Base-by-base conservation (phyloP, 2,888 invertebrate genomes). In the Eristalis intricaria region DNA sequence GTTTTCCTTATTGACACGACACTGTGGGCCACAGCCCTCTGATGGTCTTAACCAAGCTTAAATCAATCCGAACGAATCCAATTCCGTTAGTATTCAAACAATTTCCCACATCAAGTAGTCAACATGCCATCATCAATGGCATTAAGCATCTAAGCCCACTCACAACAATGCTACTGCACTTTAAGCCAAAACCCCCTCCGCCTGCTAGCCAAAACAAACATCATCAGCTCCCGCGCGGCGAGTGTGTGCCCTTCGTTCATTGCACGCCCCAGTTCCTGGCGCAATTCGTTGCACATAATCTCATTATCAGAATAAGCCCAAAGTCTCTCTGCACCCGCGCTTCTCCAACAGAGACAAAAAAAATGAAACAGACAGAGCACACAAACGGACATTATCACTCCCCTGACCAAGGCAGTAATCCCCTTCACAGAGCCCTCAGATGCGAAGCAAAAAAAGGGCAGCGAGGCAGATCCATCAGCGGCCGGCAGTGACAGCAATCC, bases 281-380 rank as follows among this genome's bases (percentile, higher is more conserved):
- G 90, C 89, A 89, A 89, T 89, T 89, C 89, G 89, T 85, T 89
- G 89, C 89, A 89, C 88, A 90, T 90, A 90, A 90, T 90, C 90
- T 89, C 90, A 90, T 90, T 90, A 90, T 76, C 87, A 61, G 76
- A 84, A 84, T 87, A 84, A 84, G 79, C 84, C 76, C 80, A 73
- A 29, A 68, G 32, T 22, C 63, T 58, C 43, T 32, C 40, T 23
- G 19, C n/a, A 19, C 22, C 32, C 13, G 40, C 66, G 40, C 63
- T 32, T 50, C 7, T 58, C 19, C 26, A 79, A 63, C 50, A 26
- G 0, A 1, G 2, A 19, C 19, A 8, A 74, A 58, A 58, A 40
- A 70, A 84, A 74, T 56, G 69, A 79, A 74, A 70, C 40, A 32
- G 13, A 69, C 15, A 74, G 68, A 65, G 23, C 50, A 60, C 13